Conservation (phyloP, 2,113 vertebrate species). For the Alligator sinensis region DNA sequence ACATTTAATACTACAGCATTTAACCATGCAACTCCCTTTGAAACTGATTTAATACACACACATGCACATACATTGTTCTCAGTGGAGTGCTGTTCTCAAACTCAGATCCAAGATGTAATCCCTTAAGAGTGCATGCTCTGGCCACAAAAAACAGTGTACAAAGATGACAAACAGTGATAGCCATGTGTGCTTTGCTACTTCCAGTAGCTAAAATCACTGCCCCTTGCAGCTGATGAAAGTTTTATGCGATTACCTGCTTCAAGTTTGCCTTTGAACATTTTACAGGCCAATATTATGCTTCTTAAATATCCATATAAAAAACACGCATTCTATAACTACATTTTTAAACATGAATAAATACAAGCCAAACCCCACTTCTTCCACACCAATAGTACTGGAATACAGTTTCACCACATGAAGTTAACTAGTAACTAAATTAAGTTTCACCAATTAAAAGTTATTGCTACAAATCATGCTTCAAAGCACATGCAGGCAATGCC, state of each 20-base stretch:
- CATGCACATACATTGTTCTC: not conserved
- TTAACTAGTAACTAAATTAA: slow-evolving; percentile 66
- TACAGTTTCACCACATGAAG: slow-evolving; percentile 32
- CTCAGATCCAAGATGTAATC: not conserved
- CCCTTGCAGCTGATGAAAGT: not conserved
- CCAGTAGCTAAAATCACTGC: not conserved
- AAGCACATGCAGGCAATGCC: slow-evolving; percentile 43
- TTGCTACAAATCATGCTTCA: slow-evolving; percentile 37
- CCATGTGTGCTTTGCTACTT: not conserved
- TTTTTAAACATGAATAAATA: not conserved
- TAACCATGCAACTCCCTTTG: not conserved
- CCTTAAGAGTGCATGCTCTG: not conserved
- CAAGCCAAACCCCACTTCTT: not conserved
- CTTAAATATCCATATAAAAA: too few relatives aligned
- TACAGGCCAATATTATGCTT: not conserved
- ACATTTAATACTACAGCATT: not conserved
- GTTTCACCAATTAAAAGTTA: slow-evolving; percentile 61
- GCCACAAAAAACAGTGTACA: not conserved
- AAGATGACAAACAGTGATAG: not conserved
- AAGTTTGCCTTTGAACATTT: not conserved
- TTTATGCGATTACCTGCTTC: not conserved
- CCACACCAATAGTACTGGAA: not conserved
- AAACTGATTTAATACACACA: not conserved
- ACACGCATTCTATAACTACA: not conserved
- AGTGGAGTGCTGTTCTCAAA: not conserved